These are phyloP conservation scores for Hyperopisus bebe DNA, from an alignment of 2,113 vertebrate genomes.

Conservation along the genomic window DNA sequence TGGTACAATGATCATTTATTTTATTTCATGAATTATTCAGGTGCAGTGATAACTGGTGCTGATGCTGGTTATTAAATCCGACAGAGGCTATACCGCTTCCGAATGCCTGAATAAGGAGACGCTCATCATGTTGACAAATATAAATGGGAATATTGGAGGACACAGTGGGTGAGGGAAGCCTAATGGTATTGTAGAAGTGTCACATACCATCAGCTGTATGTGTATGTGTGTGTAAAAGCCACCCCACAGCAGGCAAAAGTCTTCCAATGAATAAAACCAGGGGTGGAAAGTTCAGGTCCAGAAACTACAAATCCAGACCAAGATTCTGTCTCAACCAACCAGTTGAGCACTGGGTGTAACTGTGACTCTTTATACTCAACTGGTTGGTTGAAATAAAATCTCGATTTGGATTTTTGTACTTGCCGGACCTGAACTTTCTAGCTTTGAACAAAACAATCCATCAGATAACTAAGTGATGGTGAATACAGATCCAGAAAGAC, in stretches of 20 bases:
- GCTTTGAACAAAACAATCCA: neutral
- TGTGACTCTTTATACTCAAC: neutral
- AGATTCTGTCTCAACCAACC: neutral
- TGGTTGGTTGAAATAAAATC: neutral
- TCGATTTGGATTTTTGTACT: neutral
- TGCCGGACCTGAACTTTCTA: neutral
- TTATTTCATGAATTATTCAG: constrained; percentile 6
- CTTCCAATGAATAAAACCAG: neutral
- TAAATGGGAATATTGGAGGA: neutral
- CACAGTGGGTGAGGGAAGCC: neutral
- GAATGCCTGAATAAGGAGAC: neutral
- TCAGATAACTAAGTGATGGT: neutral
- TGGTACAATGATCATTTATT: neutral
- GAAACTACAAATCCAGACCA: neutral
- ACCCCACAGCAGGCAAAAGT: neutral
- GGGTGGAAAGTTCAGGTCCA: neutral
- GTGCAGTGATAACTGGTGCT: neutral
- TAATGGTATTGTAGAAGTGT: neutral
- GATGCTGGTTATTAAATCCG: neutral
- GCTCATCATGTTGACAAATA: neutral
- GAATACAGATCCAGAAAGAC: neutral
- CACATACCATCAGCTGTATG: neutral
- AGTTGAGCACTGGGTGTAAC: neutral
- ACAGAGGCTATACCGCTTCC: neutral
- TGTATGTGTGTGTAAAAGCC: neutral